phyloP scores from a whole-genome alignment of 1,140 invertebrate species.

The Bombus sibiricus region DNA sequence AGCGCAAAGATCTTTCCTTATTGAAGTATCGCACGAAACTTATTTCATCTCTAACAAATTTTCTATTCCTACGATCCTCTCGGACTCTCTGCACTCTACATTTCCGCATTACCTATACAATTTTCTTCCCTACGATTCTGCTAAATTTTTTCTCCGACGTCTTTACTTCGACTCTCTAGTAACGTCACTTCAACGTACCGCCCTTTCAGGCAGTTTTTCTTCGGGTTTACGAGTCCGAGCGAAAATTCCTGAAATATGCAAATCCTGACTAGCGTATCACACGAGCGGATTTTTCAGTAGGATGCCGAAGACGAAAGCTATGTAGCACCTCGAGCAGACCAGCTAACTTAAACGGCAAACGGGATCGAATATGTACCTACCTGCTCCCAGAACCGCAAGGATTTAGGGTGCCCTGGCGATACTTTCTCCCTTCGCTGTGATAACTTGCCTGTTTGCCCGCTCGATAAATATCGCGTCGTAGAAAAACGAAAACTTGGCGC shows the following conservation, averaged over 20 bases:
- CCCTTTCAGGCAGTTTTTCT: background rate
- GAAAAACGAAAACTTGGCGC: background rate
- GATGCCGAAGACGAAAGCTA: background rate
- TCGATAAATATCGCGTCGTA: conserved; percentile 7
- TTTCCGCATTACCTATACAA: too few relatives aligned
- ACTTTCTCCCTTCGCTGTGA: conserved; percentile 8
- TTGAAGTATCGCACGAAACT: too few relatives aligned
- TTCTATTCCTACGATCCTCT: too few relatives aligned
- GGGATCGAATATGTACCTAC: background rate
- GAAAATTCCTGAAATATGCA: conserved; percentile 13
- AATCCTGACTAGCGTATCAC: background rate
- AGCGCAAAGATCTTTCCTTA: background rate
- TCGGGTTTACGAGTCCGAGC: background rate
- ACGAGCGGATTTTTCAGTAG: background rate
- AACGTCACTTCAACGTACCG: too few relatives aligned
- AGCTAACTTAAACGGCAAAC: background rate
- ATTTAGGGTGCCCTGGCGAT: conserved; percentile 34
- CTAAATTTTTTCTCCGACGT: background rate
- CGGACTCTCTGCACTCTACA: too few relatives aligned
- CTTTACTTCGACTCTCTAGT: background rate
- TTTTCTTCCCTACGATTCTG: too few relatives aligned
- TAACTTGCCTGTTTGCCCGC: conserved; percentile 3
- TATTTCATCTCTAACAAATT: background rate
- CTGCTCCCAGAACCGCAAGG: conserved; percentile 4
- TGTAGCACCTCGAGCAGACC: background rate